These are phyloP conservation scores for Hemiprocne comata DNA, from an alignment of 2,113 vertebrate species.

Conservation along the genomic window DNA sequence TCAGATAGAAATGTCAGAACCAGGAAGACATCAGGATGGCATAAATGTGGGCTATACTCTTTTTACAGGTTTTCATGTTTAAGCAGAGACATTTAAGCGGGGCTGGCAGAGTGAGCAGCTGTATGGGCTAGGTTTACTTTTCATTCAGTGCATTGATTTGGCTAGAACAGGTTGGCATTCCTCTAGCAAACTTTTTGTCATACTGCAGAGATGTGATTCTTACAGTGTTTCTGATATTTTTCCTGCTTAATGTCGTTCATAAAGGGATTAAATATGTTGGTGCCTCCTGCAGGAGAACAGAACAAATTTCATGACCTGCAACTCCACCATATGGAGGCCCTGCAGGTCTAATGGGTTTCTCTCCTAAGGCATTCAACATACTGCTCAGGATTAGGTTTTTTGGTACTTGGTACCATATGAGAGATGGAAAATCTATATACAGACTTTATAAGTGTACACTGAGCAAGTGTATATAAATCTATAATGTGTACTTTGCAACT, in stretches of 20 bases:
- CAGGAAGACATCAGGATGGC: not conserved
- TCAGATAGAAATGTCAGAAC: not conserved
- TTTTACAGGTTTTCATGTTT: not conserved
- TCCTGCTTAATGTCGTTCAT: not conserved
- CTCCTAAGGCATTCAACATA: not conserved
- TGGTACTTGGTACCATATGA: not conserved
- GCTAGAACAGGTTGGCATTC: not conserved
- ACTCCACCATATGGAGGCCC: not conserved
- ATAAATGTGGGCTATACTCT: not conserved
- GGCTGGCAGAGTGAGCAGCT: not conserved
- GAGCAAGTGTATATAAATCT: not conserved
- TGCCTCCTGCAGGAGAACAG: not conserved
- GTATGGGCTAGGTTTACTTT: not conserved
- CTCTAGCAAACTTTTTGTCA: not conserved
- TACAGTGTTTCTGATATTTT: not conserved
- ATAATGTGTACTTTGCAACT: not conserved
- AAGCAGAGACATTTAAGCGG: accelerated
- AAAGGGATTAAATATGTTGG: not conserved
- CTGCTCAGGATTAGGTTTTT: not conserved
- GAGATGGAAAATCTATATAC: not conserved
- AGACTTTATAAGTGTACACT: not conserved
- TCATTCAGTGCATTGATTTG: accelerated
- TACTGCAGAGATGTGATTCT: not conserved
- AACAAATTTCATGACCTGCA: not conserved
- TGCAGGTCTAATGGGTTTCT: not conserved